phyloP scores from a whole-genome alignment of 2,113 vertebrate genomes.

The Cynocephalus volans region DNA sequence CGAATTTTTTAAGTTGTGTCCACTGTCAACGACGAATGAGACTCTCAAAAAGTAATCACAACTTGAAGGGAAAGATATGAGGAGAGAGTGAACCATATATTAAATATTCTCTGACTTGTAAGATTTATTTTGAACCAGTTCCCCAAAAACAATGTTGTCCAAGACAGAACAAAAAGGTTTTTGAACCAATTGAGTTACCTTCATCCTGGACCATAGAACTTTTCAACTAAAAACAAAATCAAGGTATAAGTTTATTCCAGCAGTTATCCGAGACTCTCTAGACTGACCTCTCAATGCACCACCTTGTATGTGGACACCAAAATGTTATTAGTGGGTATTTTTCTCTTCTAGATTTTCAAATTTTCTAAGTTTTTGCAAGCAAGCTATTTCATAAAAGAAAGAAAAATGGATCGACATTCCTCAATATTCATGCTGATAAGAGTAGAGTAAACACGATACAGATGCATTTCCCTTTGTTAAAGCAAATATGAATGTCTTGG shows the following conservation, averaged over 20 bases:
- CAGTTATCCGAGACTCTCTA: neutral
- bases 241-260: neutral
- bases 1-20: neutral
- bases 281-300: neutral
- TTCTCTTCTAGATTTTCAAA: neutral
- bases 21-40: neutral
- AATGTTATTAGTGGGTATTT: neutral
- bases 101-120: neutral
- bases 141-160: neutral
- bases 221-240: neutral
- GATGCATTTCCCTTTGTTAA: neutral
- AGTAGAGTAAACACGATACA: neutral
- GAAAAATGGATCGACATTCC: neutral
- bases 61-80: neutral
- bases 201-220: neutral
- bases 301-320: neutral
- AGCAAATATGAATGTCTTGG: neutral
- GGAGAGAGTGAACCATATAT: no score
- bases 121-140: neutral
- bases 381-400: neutral
- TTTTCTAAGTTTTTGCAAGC: neutral
- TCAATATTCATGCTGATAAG: neutral
- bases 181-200: neutral
- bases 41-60: neutral
- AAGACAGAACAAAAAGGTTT: neutral